Evolutionary conservation across 2,113 vertebrate genomes (phyloP).

Genomic region (Paratilapia polleni): DNA sequence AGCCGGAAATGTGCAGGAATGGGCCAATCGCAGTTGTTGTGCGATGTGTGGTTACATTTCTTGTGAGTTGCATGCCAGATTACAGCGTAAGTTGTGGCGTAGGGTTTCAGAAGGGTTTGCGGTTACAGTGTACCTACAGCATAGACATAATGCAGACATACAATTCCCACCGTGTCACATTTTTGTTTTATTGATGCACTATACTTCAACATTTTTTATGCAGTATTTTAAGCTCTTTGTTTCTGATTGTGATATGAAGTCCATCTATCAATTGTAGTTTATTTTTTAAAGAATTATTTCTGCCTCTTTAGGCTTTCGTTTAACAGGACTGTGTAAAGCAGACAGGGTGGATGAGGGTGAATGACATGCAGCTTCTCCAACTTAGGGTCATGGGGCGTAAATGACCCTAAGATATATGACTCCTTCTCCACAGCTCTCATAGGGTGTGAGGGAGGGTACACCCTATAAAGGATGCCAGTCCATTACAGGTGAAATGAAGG

Average conservation of each 20-base stretch:
- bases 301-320: background rate
- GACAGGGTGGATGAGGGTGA: background rate
- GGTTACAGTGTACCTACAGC: background rate
- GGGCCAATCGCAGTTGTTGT: no score
- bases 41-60: no score
- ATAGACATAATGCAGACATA: background rate
- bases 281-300: background rate
- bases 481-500: no score
- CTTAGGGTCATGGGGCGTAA: no score
- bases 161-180: background rate
- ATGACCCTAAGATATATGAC: no score
- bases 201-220: background rate
- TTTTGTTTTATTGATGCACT: background rate
- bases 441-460: background rate
- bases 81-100: no score
- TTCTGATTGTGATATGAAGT: background rate
- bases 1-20: no score
- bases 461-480: background rate
- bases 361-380: background rate
- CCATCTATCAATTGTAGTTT: background rate
- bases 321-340: background rate
- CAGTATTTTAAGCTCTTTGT: background rate
- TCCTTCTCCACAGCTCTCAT: no score
- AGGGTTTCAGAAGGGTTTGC: no score
- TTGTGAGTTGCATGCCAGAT: no score